A percentile compares a stretch with the other conserved stretches of the same genome.
These are phyloP conservation scores for Drosophila melanica DNA, from an alignment of 1,140 invertebrate genomes.

Conservation along the genomic window DNA sequence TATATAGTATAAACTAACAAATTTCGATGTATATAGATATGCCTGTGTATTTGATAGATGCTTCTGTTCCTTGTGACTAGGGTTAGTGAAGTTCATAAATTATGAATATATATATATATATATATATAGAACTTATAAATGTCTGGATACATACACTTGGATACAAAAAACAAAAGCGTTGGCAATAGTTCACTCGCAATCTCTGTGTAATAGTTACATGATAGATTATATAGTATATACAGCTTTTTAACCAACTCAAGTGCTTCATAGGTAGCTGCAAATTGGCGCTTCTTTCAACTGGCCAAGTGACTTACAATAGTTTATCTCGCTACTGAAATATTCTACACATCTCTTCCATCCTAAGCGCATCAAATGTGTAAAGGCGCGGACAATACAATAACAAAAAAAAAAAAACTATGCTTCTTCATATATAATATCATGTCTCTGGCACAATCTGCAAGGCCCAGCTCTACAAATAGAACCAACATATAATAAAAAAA, in stretches of 20 bases:
- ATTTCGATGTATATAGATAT: slow-evolving; percentile 11
- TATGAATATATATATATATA: slow-evolving; percentile 10
- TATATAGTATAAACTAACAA: slow-evolving; percentile 9
- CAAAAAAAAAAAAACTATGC: slow-evolving; percentile 26
- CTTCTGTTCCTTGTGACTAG: slow-evolving; percentile 75
- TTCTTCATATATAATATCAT: slow-evolving; percentile 12
- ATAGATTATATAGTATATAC: background rate
- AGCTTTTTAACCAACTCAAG: slow-evolving; percentile 22
- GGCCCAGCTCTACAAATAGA: slow-evolving; percentile 28
- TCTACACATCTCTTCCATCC: slow-evolving; percentile 34
- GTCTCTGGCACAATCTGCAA: slow-evolving; percentile 32
- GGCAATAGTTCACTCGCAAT: slow-evolving; percentile 28
- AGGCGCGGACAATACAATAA: slow-evolving; percentile 41
- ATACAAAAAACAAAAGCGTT: background rate
- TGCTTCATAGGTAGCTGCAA: slow-evolving; percentile 44
- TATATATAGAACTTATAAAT: slow-evolving; percentile 12
- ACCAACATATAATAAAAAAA: background rate
- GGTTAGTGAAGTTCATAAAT: slow-evolving; percentile 63
- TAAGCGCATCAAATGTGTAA: slow-evolving; percentile 36
- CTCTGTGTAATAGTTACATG: slow-evolving; percentile 7
- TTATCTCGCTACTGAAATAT: slow-evolving; percentile 17
- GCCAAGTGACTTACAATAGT: slow-evolving; percentile 54
- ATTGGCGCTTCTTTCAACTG: slow-evolving; percentile 36
- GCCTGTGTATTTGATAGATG: slow-evolving; percentile 46
- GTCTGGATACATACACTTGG: slow-evolving; percentile 16